Percentiles rank a stretch among this genome's conserved stretches.
Evolutionary conservation across 1,140 invertebrate species (phyloP).

Genomic region (Ceratina calcarata): DNA sequence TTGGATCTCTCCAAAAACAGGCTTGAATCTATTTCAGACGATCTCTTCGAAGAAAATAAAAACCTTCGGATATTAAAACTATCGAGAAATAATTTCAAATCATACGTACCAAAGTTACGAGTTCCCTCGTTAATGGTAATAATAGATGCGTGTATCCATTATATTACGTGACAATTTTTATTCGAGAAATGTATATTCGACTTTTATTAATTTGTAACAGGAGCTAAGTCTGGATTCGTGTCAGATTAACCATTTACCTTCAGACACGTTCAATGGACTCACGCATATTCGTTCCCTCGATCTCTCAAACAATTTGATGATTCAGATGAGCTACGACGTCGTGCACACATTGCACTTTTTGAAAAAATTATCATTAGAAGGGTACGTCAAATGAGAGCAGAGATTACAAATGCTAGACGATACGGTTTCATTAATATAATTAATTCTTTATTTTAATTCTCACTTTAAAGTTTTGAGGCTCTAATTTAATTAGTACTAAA

Average conservation of each 20-base stretch:
- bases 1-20: slow-evolving; percentile 74
- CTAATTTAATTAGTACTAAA: neutral
- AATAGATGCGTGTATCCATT: neutral
- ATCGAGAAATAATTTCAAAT: slow-evolving; percentile 72
- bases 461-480: neutral
- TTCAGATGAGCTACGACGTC: slow-evolving; percentile 57
- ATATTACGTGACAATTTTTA: slow-evolving; percentile 1
- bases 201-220: slow-evolving; percentile 47
- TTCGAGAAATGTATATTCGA: neutral
- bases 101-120: slow-evolving; percentile 67
- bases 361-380: slow-evolving; percentile 62
- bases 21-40: slow-evolving; percentile 67
- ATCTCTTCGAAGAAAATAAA: slow-evolving; percentile 65
- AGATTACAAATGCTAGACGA: neutral
- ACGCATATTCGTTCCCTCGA: slow-evolving; percentile 70
- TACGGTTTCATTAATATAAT: neutral
- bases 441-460: neutral
- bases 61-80: slow-evolving; percentile 70
- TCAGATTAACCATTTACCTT: slow-evolving; percentile 67
- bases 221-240: slow-evolving; percentile 71
- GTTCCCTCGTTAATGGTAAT: slow-evolving; percentile 67
- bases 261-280: slow-evolving; percentile 68
- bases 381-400: slow-evolving; percentile 52
- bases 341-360: slow-evolving; percentile 57
- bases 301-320: slow-evolving; percentile 73